phyloP scores from a whole-genome alignment of 2,888 invertebrate genomes.

The Drosophila nr. medialis region DNA sequence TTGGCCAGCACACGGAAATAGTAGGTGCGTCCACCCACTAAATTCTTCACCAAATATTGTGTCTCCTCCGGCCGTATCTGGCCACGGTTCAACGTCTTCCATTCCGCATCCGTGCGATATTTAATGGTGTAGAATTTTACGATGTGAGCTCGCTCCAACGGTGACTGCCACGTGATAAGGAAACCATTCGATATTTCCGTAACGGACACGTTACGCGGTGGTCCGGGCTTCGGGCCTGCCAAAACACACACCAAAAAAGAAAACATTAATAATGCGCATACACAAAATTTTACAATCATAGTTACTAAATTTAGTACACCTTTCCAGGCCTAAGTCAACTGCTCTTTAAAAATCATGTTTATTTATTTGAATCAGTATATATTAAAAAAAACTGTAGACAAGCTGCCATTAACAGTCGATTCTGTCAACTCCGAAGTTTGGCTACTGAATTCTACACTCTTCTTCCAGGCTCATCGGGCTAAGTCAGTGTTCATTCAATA shows the following conservation, averaged over 20 bases:
- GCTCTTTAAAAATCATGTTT: background rate
- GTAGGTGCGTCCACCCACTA: slow-evolving; percentile 95
- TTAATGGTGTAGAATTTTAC: slow-evolving; percentile 96
- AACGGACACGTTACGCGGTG: slow-evolving; percentile 95
- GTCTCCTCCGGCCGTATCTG: slow-evolving; percentile 95
- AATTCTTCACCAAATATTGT: slow-evolving; percentile 95
- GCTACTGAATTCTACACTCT: background rate
- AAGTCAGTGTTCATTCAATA: background rate
- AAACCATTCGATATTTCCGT: slow-evolving; percentile 95
- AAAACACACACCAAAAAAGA: slow-evolving; percentile 6
- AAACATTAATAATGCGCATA: slow-evolving; percentile 4
- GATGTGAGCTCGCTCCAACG: slow-evolving; percentile 91
- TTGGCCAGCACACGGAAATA: slow-evolving; percentile 96
- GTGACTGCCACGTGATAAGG: slow-evolving; percentile 95
- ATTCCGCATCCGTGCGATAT: slow-evolving; percentile 94
- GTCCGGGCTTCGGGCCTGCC: slow-evolving; percentile 95
- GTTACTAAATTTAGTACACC: background rate
- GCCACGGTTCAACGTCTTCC: slow-evolving; percentile 95
- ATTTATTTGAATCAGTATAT: background rate
- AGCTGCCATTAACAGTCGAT: background rate
- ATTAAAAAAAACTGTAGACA: background rate
- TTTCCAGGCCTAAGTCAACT: background rate
- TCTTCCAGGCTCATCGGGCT: background rate
- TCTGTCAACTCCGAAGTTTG: background rate
- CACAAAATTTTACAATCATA: background rate